Base-by-base conservation (phyloP, 2,888 invertebrate genomes). In the Mactromeris polynyma region DNA sequence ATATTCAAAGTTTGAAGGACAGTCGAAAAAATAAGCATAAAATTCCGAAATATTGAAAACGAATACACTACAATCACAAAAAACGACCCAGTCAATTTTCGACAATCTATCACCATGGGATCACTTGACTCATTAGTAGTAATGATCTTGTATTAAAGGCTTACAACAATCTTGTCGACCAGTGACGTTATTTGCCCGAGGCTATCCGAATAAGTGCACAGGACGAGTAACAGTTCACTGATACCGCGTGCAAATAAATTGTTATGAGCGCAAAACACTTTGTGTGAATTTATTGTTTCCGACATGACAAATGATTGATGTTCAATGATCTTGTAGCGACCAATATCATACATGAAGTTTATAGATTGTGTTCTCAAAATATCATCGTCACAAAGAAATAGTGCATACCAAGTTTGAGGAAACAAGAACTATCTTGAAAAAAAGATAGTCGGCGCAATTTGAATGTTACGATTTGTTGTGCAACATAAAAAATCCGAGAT, bases 221-320 rank as follows among this genome's bases (percentile, higher is more conserved):
- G 79, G 84, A 87, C 85, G 89, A 87, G 87, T 85, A 85, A 80
- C 54, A 58, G 40, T 83, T 78, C 40, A 21, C n/a, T 54, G 42
- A 77, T 78, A 87, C 69, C 54, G 83, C 82, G 87, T 69, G 79
- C 87, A 87, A 80, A 83, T 80, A 46, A 69, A 40, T 80, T 83
- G 87, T 79, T 80, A 87, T 87, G 82, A 79, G 80, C 83, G 33
- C 83, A 40, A 83, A 78, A 87, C 87, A 87, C 83, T 46, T 87
- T 83, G 46, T 83, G 83, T 83, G 81, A 38, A 80, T 89, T 89
- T 89, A 89, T 80, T 86, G 64, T 89, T 83, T 89, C 36, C 40
- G 7, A 11, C 26, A 40, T 89, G 86, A 81, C 89, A 89, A 3
- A 38, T 89, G 89, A 89, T 80, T 73, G 86, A 89, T 89, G 73